A percentile compares a stretch with the other conserved stretches of the same genome.
Evolutionary conservation across 2,797 vertebrate species (phyloP).

Genomic region (Rousettus madagascariensis): DNA sequence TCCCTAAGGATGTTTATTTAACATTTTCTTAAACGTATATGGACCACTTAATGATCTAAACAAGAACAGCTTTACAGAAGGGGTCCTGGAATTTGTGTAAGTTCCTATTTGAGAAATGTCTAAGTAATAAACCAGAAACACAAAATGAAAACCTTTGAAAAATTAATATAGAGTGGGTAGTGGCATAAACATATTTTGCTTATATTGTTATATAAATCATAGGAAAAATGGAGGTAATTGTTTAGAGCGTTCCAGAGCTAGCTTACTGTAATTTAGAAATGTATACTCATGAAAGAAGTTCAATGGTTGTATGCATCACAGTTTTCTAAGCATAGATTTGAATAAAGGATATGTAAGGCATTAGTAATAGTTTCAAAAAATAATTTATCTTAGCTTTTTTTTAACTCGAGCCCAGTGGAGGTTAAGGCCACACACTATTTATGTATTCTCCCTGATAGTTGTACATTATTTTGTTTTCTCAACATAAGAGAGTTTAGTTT

Average conservation of each 20-base stretch:
- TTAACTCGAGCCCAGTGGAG: neutral
- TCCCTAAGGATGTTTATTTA: neutral
- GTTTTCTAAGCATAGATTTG: neutral
- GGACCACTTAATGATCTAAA: neutral
- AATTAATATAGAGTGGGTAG: neutral
- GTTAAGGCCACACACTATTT: neutral
- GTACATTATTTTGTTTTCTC: conserved; percentile 24
- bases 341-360: neutral
- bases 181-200: neutral
- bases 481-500: neutral
- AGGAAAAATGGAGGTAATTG: neutral
- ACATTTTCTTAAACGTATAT: neutral
- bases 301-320: neutral
- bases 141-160: conserved; percentile 12
- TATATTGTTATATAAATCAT: neutral
- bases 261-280: conserved; percentile 10
- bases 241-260: neutral
- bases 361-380: neutral
- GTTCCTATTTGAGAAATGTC: neutral
- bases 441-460: neutral
- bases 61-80: conserved; percentile 38
- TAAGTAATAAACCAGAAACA: neutral
- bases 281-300: neutral
- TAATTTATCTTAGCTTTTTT: conserved; percentile 14
- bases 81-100: neutral